These are phyloP conservation scores for Tipula helvola DNA, from an alignment of 2,888 invertebrate species.

Conservation along the genomic window DNA sequence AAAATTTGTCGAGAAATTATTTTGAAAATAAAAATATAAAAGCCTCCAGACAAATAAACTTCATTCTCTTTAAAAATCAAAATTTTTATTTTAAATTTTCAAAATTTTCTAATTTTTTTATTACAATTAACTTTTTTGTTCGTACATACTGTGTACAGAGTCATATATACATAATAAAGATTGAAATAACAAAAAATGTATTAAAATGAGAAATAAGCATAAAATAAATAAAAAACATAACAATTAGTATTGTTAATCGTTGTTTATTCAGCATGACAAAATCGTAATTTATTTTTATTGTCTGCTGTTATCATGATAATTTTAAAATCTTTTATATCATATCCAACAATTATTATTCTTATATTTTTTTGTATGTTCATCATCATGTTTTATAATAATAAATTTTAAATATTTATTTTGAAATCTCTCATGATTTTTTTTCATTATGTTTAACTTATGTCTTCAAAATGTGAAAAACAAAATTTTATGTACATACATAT, in stretches of 20 bases:
- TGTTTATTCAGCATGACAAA: neutral
- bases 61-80: neutral
- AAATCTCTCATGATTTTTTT: neutral
- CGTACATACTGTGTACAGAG: neutral
- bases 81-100: neutral
- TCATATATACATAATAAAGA: neutral
- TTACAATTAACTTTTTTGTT: neutral
- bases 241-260: neutral
- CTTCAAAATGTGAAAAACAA: neutral
- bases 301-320: neutral
- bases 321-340: neutral
- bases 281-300: neutral
- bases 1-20: neutral
- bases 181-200: neutral
- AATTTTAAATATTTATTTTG: neutral
- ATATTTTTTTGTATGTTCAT: neutral
- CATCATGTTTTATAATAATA: neutral
- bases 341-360: neutral
- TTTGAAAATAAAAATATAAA: neutral
- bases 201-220: neutral
- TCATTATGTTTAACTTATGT: neutral
- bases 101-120: neutral
- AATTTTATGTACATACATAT: neutral
- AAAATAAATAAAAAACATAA: neutral
- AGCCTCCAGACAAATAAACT: neutral